A percentile compares a stretch with the other conserved stretches of the same genome.
These are phyloP conservation scores for Hydrotaea diabolus DNA, from an alignment of 2,888 invertebrate genomes.

Conservation along the genomic window DNA sequence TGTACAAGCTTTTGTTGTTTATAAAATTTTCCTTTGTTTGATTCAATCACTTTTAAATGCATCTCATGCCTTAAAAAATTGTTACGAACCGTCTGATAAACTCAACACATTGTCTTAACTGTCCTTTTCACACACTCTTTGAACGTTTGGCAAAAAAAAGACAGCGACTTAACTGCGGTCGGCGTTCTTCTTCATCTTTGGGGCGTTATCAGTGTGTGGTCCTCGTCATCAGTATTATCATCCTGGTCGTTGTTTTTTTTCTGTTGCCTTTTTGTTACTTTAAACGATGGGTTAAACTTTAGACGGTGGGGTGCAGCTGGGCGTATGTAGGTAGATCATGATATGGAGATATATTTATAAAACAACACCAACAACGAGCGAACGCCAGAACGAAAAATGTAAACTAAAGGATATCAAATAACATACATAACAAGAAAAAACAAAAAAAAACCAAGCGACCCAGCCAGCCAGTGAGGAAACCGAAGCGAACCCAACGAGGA, in stretches of 20 bases:
- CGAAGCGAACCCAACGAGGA: not conserved
- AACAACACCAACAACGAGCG: slow-evolving; percentile 5
- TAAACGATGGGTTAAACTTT: slow-evolving; percentile 48
- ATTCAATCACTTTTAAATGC: too few species aligned
- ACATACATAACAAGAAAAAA: too few species aligned
- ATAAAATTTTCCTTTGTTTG: too few species aligned
- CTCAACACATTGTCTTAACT: not conserved
- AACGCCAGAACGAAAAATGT: slow-evolving; percentile 35
- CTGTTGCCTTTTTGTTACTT: slow-evolving; percentile 11
- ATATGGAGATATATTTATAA: slow-evolving; percentile 4
- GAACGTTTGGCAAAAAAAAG: too few species aligned
- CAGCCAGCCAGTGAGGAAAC: not conserved
- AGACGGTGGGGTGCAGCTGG: slow-evolving; percentile 32
- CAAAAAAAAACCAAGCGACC: slow-evolving; percentile 20
- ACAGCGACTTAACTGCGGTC: slow-evolving; percentile 23
- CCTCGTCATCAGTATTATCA: slow-evolving; percentile 31
- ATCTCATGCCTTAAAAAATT: too few species aligned
- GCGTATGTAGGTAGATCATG: slow-evolving; percentile 38
- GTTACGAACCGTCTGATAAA: not conserved
- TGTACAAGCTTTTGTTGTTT: too few species aligned
- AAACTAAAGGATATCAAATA: slow-evolving; percentile 55
- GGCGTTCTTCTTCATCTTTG: slow-evolving; percentile 48
- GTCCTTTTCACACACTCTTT: too few species aligned
- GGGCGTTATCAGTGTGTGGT: slow-evolving; percentile 63
- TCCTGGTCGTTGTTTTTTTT: not conserved